Percentiles rank a stretch among this genome's conserved stretches.
Conservation (phyloP, 1,140 invertebrate species). For the Drosophila ohnishii region DNA sequence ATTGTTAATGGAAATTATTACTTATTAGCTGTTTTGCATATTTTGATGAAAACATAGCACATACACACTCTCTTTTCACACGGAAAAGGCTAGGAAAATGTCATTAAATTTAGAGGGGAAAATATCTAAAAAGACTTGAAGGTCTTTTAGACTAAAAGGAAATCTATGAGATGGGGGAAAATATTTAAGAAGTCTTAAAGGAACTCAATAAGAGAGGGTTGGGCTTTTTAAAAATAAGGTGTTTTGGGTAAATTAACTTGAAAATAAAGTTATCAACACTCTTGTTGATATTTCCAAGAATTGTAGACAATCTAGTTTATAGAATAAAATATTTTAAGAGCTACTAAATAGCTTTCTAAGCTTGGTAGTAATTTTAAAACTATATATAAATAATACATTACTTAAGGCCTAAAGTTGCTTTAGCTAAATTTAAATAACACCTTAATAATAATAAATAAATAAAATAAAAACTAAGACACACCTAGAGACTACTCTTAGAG, state of each 20-base stretch:
- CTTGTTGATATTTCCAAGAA: neutral
- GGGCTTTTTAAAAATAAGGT: neutral
- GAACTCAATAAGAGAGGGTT: neutral
- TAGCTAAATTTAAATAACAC: no score
- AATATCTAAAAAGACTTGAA: neutral
- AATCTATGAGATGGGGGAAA: no score
- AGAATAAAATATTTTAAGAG: no score
- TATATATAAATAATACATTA: no score
- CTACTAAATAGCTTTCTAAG: neutral
- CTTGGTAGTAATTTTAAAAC: no score
- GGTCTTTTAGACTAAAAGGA: no score
- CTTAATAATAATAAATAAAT: no score
- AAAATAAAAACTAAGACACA: no score
- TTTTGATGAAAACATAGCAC: slow-evolving; percentile 21
- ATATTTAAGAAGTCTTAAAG: neutral
- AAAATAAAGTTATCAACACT: neutral
- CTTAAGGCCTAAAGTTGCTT: no score
- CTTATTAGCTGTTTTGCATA: slow-evolving; percentile 54
- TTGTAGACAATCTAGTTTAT: neutral
- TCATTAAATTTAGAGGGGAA: neutral
- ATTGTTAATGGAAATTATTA: slow-evolving; percentile 61
- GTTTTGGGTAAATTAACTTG: neutral
- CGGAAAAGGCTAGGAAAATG: neutral
- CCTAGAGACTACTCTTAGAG: no score
- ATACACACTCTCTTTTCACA: neutral